Conservation (phyloP, 1,140 invertebrate genomes). For the Brachionus paranguensis region DNA sequence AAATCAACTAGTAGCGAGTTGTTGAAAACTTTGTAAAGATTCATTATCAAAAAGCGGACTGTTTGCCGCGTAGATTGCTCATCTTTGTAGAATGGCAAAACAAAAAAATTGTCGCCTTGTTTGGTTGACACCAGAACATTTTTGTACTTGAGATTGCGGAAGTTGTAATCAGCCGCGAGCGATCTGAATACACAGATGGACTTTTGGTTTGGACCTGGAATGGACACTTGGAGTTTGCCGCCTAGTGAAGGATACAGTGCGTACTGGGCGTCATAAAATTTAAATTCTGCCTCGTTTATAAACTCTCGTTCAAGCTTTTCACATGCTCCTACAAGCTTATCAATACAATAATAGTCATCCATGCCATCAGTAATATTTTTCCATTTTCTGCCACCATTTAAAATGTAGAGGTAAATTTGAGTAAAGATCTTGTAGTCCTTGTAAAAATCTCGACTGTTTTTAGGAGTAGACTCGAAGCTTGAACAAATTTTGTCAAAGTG, state of each 20-base stretch:
- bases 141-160: slow-evolving; percentile 17
- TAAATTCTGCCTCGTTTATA: neutral
- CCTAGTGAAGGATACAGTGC: neutral
- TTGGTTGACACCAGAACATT: neutral
- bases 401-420: neutral
- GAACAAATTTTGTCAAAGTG: neutral
- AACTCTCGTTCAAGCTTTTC: neutral
- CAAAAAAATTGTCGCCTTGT: neutral
- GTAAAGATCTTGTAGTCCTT: neutral
- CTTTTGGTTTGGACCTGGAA: neutral
- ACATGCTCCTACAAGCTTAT: neutral
- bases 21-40: slow-evolving; percentile 18
- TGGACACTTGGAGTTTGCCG: neutral
- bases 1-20: neutral
- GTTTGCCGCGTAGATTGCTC: slow-evolving; percentile 4
- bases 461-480: neutral
- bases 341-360: neutral
- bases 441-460: neutral
- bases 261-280: slow-evolving; percentile 18
- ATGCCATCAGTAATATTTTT: neutral
- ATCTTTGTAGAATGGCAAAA: slow-evolving; percentile 18
- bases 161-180: neutral
- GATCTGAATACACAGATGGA: neutral
- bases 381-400: neutral
- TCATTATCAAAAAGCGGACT: neutral